A percentile compares a stretch with the other conserved stretches of the same genome.
Conservation (phyloP, 2,113 vertebrate species). For the Psephotus haematonotus region DNA sequence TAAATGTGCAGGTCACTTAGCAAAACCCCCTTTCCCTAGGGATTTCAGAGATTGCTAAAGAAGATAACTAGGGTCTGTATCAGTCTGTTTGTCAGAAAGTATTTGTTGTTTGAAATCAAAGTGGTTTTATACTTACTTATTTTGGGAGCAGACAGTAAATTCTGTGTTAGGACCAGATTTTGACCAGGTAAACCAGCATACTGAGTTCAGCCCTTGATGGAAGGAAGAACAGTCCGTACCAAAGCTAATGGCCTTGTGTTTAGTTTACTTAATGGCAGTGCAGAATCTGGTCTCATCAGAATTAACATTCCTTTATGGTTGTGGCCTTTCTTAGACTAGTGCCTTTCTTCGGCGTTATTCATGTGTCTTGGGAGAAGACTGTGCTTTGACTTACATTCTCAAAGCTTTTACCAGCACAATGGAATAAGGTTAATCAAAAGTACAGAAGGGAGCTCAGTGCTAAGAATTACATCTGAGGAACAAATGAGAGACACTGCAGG, state of each 20-base stretch:
- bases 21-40: background rate
- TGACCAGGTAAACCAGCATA: background rate
- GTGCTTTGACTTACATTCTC: background rate
- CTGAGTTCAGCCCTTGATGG: background rate
- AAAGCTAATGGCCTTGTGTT: background rate
- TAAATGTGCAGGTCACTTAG: background rate
- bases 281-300: background rate
- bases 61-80: background rate
- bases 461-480: background rate
- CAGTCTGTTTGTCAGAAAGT: background rate
- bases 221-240: background rate
- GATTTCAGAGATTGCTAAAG: background rate
- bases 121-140: background rate
- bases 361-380: background rate
- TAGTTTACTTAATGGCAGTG: background rate
- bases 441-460: background rate
- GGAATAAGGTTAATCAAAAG: conserved; percentile 10
- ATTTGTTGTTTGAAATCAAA: background rate
- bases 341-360: background rate
- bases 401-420: background rate
- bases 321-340: background rate
- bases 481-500: background rate
- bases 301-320: background rate
- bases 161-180: background rate
- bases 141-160: background rate